These are phyloP conservation scores for Temnopleurus reevesii DNA, from an alignment of 53 echinoderm and acorn worm genomes.

Conservation along the genomic window DNA sequence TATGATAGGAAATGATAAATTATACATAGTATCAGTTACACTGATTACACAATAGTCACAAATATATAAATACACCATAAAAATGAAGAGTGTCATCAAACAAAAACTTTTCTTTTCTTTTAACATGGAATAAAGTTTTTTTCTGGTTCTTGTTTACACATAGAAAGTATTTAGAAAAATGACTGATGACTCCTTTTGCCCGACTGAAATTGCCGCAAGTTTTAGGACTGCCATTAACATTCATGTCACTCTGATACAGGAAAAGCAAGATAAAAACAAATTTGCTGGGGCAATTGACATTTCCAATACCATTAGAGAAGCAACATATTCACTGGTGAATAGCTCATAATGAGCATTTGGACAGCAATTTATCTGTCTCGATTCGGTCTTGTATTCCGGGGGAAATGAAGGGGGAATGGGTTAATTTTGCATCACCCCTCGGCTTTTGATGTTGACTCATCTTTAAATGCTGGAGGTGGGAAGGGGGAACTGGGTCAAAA, in stretches of 20 bases:
- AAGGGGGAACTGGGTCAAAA: background rate
- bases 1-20: too few species aligned
- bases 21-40: too few species aligned
- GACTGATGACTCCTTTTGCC: conserved; percentile 25
- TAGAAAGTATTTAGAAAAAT: conserved; percentile 7
- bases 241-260: background rate
- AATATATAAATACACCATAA: too few species aligned
- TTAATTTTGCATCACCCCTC: too few species aligned
- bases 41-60: too few species aligned
- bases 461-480: background rate
- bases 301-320: conserved; percentile 29
- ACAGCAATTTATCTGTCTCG: conserved; percentile 39
- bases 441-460: background rate
- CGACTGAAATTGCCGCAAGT: background rate
- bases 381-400: background rate
- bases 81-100: too few species aligned
- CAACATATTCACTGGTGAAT: conserved; percentile 26
- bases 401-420: conserved; percentile 17
- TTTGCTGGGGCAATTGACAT: conserved; percentile 32
- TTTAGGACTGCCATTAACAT: conserved; percentile 24
- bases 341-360: conserved; percentile 33
- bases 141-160: background rate
- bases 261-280: background rate
- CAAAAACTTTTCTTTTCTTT: too few species aligned
- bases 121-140: background rate